phyloP scores from a whole-genome alignment of 2,797 vertebrate genomes.

The Iguana delicatissima region DNA sequence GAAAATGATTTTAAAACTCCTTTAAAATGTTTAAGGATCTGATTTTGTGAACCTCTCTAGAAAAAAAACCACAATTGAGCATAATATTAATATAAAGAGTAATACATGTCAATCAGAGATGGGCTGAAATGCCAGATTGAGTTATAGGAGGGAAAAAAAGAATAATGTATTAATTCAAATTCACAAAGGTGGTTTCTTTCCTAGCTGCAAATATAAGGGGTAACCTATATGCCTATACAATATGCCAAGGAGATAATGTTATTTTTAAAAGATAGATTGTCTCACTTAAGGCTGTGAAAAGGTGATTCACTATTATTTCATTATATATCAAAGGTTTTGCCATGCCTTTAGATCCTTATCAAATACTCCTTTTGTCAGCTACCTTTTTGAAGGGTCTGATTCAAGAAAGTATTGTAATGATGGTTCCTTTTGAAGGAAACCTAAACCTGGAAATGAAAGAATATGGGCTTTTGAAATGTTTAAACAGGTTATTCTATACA shows the following conservation, averaged over 20 bases:
- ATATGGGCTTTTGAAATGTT: slow-evolving; percentile 54
- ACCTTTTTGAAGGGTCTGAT: slow-evolving; percentile 61
- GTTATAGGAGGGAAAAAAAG: background rate
- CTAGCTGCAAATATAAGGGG: slow-evolving; percentile 21
- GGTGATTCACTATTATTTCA: slow-evolving; percentile 65
- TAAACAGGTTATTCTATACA: slow-evolving; percentile 41
- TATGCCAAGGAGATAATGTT: slow-evolving; percentile 21
- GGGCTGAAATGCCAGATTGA: background rate
- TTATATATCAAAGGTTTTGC: slow-evolving; percentile 65
- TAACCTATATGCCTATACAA: background rate
- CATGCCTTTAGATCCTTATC: slow-evolving; percentile 69
- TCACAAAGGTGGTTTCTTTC: slow-evolving; percentile 2
- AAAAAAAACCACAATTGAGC: slow-evolving; percentile 11
- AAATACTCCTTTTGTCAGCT: slow-evolving; percentile 62
- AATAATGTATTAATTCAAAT: slow-evolving; percentile 24
- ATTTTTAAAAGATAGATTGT: slow-evolving; percentile 56
- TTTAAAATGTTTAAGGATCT: slow-evolving; percentile 20
- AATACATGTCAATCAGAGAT: slow-evolving; percentile 37
- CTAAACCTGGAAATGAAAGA: slow-evolving; percentile 68
- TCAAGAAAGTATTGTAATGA: slow-evolving; percentile 56
- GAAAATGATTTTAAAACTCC: background rate
- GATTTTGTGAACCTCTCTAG: background rate
- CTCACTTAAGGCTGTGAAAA: slow-evolving; percentile 47
- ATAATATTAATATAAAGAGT: slow-evolving; percentile 19
- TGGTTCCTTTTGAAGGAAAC: slow-evolving; percentile 71